Base-by-base conservation (phyloP, 37 sponge, comb jelly and placozoan species). In the Cliona cf. orientalis region DNA sequence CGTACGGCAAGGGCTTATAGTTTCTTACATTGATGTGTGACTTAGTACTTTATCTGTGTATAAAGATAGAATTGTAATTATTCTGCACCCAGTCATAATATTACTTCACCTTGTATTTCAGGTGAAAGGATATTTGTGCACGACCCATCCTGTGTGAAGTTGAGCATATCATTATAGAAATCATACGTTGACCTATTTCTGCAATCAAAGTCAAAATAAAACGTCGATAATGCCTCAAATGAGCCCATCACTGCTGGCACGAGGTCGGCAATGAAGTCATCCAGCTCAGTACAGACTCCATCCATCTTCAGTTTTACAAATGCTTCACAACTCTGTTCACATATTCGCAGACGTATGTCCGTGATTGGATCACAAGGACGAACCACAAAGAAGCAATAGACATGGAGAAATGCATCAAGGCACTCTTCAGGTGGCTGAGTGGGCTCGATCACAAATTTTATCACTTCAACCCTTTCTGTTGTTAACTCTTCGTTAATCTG, bases 351-450 rank as follows among this genome's bases (percentile, higher is more conserved):
- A 6, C 7, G 63, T 11, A 5, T 5, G 26, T 61, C 63, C 6
- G 63, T n/a, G 25, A 26, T 28, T 25, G 63, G 63, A 28, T 61
- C 63, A 61, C 63, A 61, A 22, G 63, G 63, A 61, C 26, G 63
- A n/a, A 22, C 22, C 12, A 28, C 28, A 6, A 61, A 6, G 63
- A 25, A 61, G 28, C 63, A 61, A 5, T 6, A 12, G 25, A 61
- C 5, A 22, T 12, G 28, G 25, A n/a, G 63, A 28, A 61, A 6
- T 6, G n/a, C 5, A 28, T 61, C 63, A 6, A n/a, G 22, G 28
- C 63, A 61, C 5, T n/a, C n/a, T 5, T 11, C 28, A 28, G 53
- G 53, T 14, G 53, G 53, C 9, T 9, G 53, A 14, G 53, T 9
- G n/a, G n/a, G n/a, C n/a, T n/a, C n/a, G n/a, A n/a, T n/a, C n/a